These are phyloP conservation scores for Brassicogethes aeneus DNA, from an alignment of 2,888 invertebrate genomes.

Conservation along the genomic window DNA sequence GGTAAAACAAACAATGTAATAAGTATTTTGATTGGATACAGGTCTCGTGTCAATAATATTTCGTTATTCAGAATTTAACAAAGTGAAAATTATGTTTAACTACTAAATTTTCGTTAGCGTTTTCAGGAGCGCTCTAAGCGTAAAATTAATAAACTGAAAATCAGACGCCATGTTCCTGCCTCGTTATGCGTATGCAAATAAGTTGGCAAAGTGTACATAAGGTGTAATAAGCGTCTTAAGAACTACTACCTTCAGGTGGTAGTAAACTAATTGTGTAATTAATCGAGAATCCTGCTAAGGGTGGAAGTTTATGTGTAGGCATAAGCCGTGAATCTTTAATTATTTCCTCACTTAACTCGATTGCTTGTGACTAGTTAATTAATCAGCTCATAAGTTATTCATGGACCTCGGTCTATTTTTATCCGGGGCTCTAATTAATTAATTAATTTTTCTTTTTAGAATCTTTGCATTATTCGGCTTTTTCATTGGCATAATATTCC, in stretches of 20 bases:
- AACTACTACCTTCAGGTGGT: slow-evolving; percentile 5
- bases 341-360: slow-evolving; percentile 26
- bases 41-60: no score
- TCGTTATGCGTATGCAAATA: not conserved
- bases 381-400: not conserved
- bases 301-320: slow-evolving; percentile 25
- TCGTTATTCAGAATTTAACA: no score
- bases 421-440: no score
- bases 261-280: slow-evolving; percentile 23
- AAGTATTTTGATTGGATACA: no score
- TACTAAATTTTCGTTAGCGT: no score
- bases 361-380: slow-evolving; percentile 16
- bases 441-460: no score
- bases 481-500: no score
- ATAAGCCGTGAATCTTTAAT: slow-evolving; percentile 25
- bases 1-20: no score
- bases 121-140: not conserved
- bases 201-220: not conserved
- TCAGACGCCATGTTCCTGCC: not conserved
- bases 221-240: slow-evolving; percentile 3
- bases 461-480: no score
- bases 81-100: no score
- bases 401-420: no score
- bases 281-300: slow-evolving; percentile 18
- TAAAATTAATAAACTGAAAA: not conserved